Conservation (phyloP, 1,140 invertebrate genomes). For the Tribolium castaneum region DNA sequence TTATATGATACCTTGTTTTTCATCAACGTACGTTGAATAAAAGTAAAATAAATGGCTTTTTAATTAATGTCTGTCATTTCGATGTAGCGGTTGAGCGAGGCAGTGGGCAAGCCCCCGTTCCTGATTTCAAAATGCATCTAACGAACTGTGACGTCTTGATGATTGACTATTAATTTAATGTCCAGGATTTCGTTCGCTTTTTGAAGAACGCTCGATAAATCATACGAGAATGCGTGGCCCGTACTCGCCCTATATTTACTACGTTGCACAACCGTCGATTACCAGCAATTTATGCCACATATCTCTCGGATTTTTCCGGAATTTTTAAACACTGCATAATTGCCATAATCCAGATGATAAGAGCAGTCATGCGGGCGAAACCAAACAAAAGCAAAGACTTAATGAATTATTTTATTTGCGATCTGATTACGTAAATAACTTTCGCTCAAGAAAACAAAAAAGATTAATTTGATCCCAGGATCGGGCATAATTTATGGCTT, state of each 20-base stretch:
- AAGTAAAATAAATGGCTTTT: not conserved
- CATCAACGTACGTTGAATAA: not conserved
- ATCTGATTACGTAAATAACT: slow-evolving; percentile 17
- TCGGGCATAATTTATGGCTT: not conserved
- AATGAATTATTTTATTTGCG: not conserved
- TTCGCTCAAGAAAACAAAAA: slow-evolving; percentile 2
- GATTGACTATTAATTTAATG: slow-evolving; percentile 24
- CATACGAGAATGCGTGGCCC: not conserved
- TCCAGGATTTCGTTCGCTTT: slow-evolving; percentile 12
- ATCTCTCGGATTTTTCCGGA: not conserved
- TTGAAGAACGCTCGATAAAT: not conserved
- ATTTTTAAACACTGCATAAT: not conserved
- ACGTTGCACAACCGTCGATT: not conserved
- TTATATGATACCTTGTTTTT: not conserved
- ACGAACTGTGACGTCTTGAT: slow-evolving; percentile 18
- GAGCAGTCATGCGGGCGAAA: not conserved
- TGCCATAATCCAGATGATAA: not conserved
- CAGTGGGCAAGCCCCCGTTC: not conserved
- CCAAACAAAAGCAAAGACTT: not conserved
- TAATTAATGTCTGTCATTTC: not conserved
- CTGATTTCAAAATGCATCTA: slow-evolving; percentile 17
- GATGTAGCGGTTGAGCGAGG: not conserved
- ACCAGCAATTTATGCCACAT: not conserved
- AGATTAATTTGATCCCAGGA: not conserved
- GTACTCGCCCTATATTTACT: not conserved